Percentiles rank a stretch among this genome's conserved stretches.
Conservation (phyloP, 2,113 vertebrate species). For the Xenotilapia flavipinnis region DNA sequence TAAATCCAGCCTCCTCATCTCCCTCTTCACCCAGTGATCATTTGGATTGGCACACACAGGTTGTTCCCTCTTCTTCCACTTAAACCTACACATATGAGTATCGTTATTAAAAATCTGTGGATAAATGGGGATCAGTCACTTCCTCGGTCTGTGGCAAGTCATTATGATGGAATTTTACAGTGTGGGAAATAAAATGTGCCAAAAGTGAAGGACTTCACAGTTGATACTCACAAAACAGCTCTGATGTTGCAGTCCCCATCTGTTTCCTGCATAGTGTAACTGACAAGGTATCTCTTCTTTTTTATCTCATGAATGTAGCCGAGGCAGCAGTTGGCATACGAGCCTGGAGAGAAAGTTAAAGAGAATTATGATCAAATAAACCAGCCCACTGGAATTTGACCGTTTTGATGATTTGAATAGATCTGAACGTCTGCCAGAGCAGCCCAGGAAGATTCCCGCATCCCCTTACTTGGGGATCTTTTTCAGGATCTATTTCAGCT, state of each 20-base stretch:
- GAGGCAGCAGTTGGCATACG: constrained; percentile 70
- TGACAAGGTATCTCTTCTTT: not conserved
- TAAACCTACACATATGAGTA: constrained; percentile 19
- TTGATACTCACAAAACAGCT: constrained; percentile 68
- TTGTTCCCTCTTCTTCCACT: not conserved
- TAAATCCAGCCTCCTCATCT: accelerated
- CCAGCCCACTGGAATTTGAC: not conserved
- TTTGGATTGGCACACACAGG: constrained; percentile 44
- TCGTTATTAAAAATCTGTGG: not conserved
- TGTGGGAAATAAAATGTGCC: not conserved
- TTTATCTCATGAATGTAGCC: not conserved
- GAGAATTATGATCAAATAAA: not conserved
- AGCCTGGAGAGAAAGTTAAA: constrained; percentile 35
- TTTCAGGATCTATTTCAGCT: not conserved
- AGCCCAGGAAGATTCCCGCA: not conserved
- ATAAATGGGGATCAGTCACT: not conserved
- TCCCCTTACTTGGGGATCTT: not conserved
- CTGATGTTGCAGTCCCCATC: constrained; percentile 72
- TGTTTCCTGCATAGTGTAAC: constrained; percentile 62
- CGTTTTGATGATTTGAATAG: not conserved
- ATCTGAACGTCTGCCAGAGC: not conserved
- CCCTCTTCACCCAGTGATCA: not conserved
- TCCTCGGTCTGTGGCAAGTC: not conserved
- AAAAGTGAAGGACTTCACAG: not conserved
- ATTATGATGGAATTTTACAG: not conserved